Base-by-base conservation (phyloP, 2,113 vertebrate genomes). In the Zosterops japonicus region DNA sequence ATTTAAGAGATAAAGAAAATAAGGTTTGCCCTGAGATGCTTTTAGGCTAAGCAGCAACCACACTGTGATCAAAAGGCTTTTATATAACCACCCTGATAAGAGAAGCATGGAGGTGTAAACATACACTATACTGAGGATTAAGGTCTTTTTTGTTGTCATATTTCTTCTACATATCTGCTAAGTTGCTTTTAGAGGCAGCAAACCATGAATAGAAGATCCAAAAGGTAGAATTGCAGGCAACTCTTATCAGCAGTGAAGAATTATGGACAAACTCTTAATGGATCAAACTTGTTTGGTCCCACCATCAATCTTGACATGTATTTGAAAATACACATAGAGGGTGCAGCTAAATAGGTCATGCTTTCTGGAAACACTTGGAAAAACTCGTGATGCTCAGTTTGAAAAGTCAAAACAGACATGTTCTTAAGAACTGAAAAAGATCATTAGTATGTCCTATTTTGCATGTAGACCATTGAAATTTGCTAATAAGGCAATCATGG, bases 1-100 rank as follows among this genome's bases (percentile, higher is more conserved):
- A 23, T 85, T 89, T 82, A 91, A n/a, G 33, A 87, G 46, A 64
- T 33, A 78, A 79, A 57, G 57, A 87, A 87, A 56, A 68, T 46
- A 20, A 85, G 5, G 4, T 63, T 92, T 84, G 6, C 36, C 12
- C 13, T 92, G 50, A 49, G 29, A 71, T 36, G 24, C 59, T 90
- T 93, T 64, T 28, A 79, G 21, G n/a, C 49, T 76, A 50, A 82
- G 33, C 27, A 61, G 16, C 21, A 79, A 53, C 55, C 46, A 5
- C 18, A 76, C 31, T 57, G 23, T 69, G 41, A 82, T 64, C 53
- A 78, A 52, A 72, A 52, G 25, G 14, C 49, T 84, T 94, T 79
- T 72, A 35, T 72, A 49, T 33, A 67, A 68, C 39, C 31, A 70
- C 61, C 1, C 23, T 35, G 41, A 41, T 52, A 79, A 9, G 9